Percentiles rank a stretch among this genome's conserved stretches.
These are phyloP conservation scores for Astyanax mexicanus DNA, from an alignment of 2,797 vertebrate species.

Conservation along the genomic window DNA sequence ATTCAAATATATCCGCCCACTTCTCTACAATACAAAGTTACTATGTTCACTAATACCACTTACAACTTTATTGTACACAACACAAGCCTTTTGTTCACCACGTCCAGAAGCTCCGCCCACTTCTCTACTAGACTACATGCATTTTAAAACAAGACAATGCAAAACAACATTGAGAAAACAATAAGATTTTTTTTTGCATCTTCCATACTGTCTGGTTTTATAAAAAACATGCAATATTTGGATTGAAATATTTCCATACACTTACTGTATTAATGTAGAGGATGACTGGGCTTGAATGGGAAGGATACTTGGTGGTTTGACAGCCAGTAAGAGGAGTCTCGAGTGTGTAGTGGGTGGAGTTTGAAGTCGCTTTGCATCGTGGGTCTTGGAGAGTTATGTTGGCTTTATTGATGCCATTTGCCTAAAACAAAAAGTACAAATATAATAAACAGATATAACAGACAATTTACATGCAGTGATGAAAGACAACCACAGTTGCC, in stretches of 20 bases:
- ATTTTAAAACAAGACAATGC: no score
- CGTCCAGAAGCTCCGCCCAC: no score
- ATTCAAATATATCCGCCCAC: no score
- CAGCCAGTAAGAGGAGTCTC: constrained; percentile 87
- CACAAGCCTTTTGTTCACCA: no score
- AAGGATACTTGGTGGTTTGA: constrained; percentile 75
- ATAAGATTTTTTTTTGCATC: no score
- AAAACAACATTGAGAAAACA: no score
- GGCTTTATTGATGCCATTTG: constrained; percentile 78
- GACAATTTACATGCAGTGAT: not conserved
- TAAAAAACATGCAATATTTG: no score
- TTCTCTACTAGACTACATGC: no score
- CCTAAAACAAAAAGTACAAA: constrained; percentile 71
- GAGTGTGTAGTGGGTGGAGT: constrained; percentile 93
- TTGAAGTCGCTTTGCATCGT: constrained; percentile 88
- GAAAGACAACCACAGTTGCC: not conserved
- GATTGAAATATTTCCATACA: constrained; percentile 53
- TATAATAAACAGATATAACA: not conserved
- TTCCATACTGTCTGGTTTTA: no score
- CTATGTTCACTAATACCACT: no score
- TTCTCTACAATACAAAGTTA: no score
- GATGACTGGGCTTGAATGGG: constrained; percentile 68
- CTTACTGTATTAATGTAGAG: constrained; percentile 93
- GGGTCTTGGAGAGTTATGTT: constrained; percentile 91
- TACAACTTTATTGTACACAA: no score